Conservation (phyloP, 2,888 invertebrate species). For the Gisinianus flammeolus region DNA sequence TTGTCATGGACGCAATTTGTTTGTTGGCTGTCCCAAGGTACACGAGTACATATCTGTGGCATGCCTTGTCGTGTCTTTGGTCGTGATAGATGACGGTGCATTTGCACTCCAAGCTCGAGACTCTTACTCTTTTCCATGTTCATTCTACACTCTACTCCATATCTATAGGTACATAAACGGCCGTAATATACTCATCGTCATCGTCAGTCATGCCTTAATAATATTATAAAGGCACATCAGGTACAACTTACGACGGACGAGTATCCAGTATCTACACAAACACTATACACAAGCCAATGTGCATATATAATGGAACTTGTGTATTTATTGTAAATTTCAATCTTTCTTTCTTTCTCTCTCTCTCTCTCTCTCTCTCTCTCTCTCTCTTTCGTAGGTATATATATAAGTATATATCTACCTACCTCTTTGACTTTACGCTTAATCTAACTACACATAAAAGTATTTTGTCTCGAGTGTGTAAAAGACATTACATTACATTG, state of each 20-base stretch:
- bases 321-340: not conserved
- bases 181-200: not conserved
- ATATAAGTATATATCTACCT: no score
- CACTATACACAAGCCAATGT: no score
- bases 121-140: not conserved
- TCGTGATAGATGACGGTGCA: conserved; percentile 17
- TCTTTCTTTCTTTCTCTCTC: not conserved
- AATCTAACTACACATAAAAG: not conserved
- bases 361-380: not conserved
- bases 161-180: not conserved
- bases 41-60: not conserved
- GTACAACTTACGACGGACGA: not conserved
- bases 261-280: not conserved
- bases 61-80: conserved; percentile 6
- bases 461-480: conserved; percentile 11
- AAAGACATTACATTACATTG: conserved; percentile 16
- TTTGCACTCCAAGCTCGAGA: not conserved
- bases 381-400: not conserved
- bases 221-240: not conserved
- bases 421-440: not conserved
- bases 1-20: conserved; percentile 31
- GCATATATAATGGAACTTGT: not conserved
- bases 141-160: not conserved
- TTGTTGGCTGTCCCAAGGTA: not conserved
- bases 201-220: not conserved